A percentile compares a stretch with the other conserved stretches of the same genome.
phyloP scores from a whole-genome alignment of 2,797 vertebrate genomes.

The Hippocampus kuda region DNA sequence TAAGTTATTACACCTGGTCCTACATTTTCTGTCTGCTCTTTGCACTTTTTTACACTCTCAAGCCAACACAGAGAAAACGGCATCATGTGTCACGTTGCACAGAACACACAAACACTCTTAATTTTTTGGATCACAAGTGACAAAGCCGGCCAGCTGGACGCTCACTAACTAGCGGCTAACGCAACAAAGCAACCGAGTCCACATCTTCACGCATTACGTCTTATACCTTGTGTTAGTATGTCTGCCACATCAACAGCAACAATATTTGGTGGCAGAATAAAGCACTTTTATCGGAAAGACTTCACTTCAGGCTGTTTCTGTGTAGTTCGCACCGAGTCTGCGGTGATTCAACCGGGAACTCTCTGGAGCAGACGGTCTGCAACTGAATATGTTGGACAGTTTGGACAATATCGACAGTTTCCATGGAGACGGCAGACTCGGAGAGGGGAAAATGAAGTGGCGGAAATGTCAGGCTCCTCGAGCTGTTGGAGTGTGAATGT shows the following conservation, averaged over 20 bases:
- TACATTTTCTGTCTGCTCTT: background rate
- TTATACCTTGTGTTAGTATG: background rate
- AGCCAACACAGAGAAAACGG: too few relatives aligned
- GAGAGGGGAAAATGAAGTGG: slow-evolving; percentile 23
- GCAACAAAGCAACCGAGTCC: too few relatives aligned
- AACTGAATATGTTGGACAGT: slow-evolving; percentile 13
- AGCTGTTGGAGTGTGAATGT: slow-evolving; percentile 21
- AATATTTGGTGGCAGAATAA: background rate
- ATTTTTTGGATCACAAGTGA: too few relatives aligned
- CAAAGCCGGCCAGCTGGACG: too few relatives aligned
- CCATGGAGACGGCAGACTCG: slow-evolving; percentile 14
- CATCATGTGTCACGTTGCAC: too few relatives aligned
- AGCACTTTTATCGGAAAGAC: background rate
- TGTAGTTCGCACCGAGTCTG: background rate
- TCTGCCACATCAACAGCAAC: background rate
- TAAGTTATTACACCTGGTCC: background rate
- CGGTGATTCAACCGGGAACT: background rate
- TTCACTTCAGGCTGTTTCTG: background rate
- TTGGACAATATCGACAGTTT: slow-evolving; percentile 10
- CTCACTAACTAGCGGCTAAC: too few relatives aligned
- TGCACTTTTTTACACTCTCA: too few relatives aligned
- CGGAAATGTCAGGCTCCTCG: slow-evolving; percentile 18
- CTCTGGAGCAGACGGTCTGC: slow-evolving; percentile 2
- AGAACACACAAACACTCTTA: too few relatives aligned
- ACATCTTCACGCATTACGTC: too few relatives aligned